Base-by-base conservation (phyloP, 2,797 vertebrate genomes). In the Danio kyathit region DNA sequence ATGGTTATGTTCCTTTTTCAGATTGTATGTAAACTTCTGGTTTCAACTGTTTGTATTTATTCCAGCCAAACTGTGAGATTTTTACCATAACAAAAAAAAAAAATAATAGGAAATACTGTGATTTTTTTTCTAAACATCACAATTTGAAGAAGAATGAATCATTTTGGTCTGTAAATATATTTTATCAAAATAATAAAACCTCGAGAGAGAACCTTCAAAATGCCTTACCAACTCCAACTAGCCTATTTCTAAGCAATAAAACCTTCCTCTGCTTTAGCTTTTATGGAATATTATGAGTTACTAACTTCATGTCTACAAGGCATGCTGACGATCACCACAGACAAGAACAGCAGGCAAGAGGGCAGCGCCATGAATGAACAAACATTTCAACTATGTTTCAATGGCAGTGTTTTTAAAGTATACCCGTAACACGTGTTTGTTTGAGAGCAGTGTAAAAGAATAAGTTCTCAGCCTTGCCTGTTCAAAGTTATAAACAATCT, bases 391-490 rank as follows among this genome's bases (percentile, higher is more conserved):
- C 10, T 41, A 54, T 71, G 69, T 17, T 38, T 41, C 69, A 54
- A 71, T 54, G 49, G 13, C 51, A 9, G 69, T 71, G 69, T 71
- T 71, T 71, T 71, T 56, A 19, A 54, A 71, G 51, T 54, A 71
- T 71, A 71, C 71, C 51, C 51, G 56, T 71, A 71, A 56, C 69
- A 71, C 19, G 69, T 19, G 69, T 71, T 71, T 41, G 51, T 51
- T 54, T 73, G 54, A 73, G 54, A 59, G 52, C 41, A 29, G 52
- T 59, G 70, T 57, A 59, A 59, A 13, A 16, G 17, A 73, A 59
- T 73, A 41, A 59, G 7, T 21, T 73, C 41, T 41, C 54, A 57
- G 46, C 54, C 41, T 73, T 46, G 71, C 59, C 54, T 59, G 71
- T 29, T 1, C 41, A 59, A 46, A 59, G 54, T 21, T 59, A 46